Base-by-base conservation (phyloP, 2,113 vertebrate genomes). In the Tenebrosternarchus preto region DNA sequence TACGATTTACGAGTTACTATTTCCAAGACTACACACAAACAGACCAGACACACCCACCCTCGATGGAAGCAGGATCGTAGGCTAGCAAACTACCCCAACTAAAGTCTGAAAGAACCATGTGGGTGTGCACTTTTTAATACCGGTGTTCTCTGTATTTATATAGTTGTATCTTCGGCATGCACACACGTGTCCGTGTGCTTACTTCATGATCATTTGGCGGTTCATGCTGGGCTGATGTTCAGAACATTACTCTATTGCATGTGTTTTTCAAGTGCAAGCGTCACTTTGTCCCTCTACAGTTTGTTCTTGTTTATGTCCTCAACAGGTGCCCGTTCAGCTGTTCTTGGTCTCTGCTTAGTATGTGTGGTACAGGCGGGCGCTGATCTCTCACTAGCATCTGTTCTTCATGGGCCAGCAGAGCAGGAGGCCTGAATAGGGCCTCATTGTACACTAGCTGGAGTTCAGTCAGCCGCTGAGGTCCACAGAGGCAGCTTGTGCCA, bases 401-500 rank as follows among this genome's bases (percentile, higher is more conserved):
- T 83, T 79, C 64, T 89, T 85, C 63, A 80, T 87, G 84, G 78
- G 80, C 82, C 85, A 78, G 61, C n/a, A 53, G 56, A 77, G 24
- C 66, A 59, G 50, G 16, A 0, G 39, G 36, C 0, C 70, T 46
- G 76, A 81, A 93, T 86, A 93, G 88, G 88, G 90, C 77, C 80
- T 80, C 89, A 85, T 93, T 86, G 92, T 92, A 80, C 1, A 0
- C 69, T 78, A 6, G 8, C 80, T 76, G 60, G 87, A 85, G 87
- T 87, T 85, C 19, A 25, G 83, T 87, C 89, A 57, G 76, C 82
- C 43, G 63, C 43, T 83, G 83, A 39, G 84, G 78, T 17, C 85
- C 57, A 89, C 89, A 91, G 92, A 92, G 91, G 86, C 87, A 85
- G 88, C 77, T 88, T 91, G 91, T 93, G 90, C 90, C 92, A 88